phyloP scores from a whole-genome alignment of 2,888 invertebrate species.

The Notodonta dromedarius region DNA sequence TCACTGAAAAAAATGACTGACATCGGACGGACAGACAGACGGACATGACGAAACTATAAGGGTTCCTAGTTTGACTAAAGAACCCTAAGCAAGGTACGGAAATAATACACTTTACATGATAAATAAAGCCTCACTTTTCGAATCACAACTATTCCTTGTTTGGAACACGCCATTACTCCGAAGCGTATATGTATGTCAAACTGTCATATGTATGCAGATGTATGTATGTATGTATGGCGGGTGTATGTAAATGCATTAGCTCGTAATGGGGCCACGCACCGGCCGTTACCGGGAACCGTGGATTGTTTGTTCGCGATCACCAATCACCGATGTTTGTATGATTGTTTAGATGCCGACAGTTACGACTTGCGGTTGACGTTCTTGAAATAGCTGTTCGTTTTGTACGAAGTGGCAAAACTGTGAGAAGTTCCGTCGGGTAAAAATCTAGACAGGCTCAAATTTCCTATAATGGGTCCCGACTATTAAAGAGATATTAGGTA shows the following conservation, averaged over 20 bases:
- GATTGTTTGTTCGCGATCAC: constrained; percentile 60
- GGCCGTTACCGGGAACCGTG: constrained; percentile 57
- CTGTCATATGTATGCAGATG: neutral
- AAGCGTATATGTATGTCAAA: neutral
- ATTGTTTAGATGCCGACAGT: constrained; percentile 47
- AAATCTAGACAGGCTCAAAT: no score
- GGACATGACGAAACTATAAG: no score
- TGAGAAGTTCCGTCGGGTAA: neutral
- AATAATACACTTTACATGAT: no score
- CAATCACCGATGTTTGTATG: constrained; percentile 39
- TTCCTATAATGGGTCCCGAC: no score
- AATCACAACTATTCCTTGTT: no score
- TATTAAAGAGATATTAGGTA: no score
- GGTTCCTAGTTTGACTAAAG: no score
- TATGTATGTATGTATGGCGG: constrained; percentile 4
- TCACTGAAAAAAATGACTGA: no score
- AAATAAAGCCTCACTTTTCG: no score
- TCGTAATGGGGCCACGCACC: constrained; percentile 59
- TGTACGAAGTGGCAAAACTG: neutral
- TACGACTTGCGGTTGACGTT: constrained; percentile 32
- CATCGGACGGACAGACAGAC: no score
- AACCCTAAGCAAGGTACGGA: no score
- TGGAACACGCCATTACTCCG: neutral
- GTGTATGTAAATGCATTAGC: constrained; percentile 58
- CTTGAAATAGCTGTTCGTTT: constrained; percentile 17